These are phyloP conservation scores for Didymodactylos carnosus DNA, from an alignment of 2,888 invertebrate genomes.

Conservation along the genomic window DNA sequence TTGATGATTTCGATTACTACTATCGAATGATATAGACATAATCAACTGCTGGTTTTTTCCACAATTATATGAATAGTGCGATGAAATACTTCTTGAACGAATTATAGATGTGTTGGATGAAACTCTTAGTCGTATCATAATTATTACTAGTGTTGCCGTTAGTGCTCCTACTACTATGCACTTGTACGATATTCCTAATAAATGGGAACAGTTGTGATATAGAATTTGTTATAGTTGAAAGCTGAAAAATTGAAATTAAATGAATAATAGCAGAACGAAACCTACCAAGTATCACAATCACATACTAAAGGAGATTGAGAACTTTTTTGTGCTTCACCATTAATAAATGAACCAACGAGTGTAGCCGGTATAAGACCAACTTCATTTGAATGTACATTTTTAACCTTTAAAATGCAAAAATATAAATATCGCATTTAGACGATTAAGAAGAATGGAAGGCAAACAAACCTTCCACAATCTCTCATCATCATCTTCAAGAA, in stretches of 20 bases:
- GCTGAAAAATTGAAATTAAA: neutral
- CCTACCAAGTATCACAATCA: slow-evolving; percentile 1
- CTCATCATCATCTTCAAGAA: neutral
- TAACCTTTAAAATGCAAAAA: neutral
- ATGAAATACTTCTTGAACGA: neutral
- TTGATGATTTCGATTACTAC: no score
- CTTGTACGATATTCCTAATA: neutral
- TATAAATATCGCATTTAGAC: no score
- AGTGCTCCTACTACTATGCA: neutral
- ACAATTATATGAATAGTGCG: no score
- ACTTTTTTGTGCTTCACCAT: neutral
- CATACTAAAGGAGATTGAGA: neutral
- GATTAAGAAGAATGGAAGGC: no score
- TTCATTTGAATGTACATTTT: neutral
- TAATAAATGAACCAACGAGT: neutral
- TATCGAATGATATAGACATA: no score
- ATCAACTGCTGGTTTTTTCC: no score
- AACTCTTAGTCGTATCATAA: neutral
- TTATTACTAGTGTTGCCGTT: neutral
- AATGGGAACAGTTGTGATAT: neutral
- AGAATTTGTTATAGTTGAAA: neutral
- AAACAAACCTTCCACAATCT: neutral
- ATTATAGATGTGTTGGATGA: neutral
- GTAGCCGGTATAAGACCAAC: neutral
- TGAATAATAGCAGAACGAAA: neutral